Evolutionary conservation across 2,113 vertebrate species (phyloP), one percentile per base, ranked within the genome.

Genomic region (Ptyas mucosa): DNA sequence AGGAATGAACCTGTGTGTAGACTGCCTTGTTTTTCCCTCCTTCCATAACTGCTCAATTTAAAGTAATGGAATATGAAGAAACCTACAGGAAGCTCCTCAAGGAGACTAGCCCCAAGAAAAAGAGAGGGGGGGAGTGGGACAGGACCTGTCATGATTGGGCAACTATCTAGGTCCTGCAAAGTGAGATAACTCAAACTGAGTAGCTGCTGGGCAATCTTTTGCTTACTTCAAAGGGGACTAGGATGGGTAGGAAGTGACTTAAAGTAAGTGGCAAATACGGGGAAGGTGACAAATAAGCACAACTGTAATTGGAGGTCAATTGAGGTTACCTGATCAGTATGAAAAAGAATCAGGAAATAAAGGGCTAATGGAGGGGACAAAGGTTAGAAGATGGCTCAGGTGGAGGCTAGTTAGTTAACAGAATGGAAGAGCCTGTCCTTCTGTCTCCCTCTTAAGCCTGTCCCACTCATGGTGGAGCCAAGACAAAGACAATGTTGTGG

Each of bases 101-200:
- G 69, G n/a, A 39, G n/a, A 39, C 15, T n/a, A 75, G 15, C 15
- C 69, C 6, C 69, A 75, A 75, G 15, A 69, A 7, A n/a, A 15
- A n/a, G 9, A 2, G 3, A 5, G 5, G 8, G 0, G 29, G 64
- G 9, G 0, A 2, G 12, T 46, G 29, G 15, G 2, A 75, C 29
- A 34, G n/a, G n/a, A 34, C 14, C 14, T 75, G n/a, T 15, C 69
- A 34, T 39, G 15, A 34, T n/a, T 75, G 69, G n/a, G 69, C n/a
- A 75, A 75, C n/a, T 75, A 75, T 75, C n/a, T 75, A 34, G 64
- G n/a, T 18, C n/a, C 6, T 75, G n/a, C 69, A 75, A 18, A 75
- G 69, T 75, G 15, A 75, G n/a, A 39, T 7, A 75, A 75, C n/a
- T 75, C n/a, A 75, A 75, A 39, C n/a, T 75, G 69, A 75, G 15